phyloP scores from a whole-genome alignment of 2,888 invertebrate species.

The Zootermopsis nevadensis region DNA sequence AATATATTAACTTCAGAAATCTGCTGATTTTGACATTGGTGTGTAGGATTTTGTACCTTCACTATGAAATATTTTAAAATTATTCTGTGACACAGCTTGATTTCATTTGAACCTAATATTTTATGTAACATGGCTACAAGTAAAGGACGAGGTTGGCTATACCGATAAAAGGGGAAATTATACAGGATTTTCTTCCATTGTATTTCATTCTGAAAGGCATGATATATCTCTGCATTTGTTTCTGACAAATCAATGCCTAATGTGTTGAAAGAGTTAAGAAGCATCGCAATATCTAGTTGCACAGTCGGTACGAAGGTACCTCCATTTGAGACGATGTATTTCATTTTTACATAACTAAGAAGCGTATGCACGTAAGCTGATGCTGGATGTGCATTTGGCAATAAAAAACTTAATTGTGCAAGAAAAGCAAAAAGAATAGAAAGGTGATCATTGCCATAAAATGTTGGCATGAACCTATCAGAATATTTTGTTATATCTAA shows the following conservation, averaged over 20 bases:
- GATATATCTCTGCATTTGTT: constrained; percentile 15
- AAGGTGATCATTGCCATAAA: constrained; percentile 22
- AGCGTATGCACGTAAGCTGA: constrained; percentile 35
- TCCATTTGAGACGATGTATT: constrained; percentile 24
- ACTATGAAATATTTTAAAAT: constrained; percentile 31
- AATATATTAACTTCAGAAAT: neutral
- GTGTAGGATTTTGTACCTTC: neutral
- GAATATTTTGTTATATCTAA: constrained; percentile 9
- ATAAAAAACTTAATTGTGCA: constrained; percentile 5
- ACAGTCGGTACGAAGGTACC: constrained; percentile 3
- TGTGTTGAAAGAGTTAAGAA: constrained; percentile 31
- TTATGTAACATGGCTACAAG: constrained; percentile 17
- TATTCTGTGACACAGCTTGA: constrained; percentile 23
- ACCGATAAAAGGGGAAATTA: constrained; percentile 27
- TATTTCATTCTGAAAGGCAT: constrained; percentile 20
- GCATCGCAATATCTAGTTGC: constrained; percentile 20
- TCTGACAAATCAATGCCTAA: constrained; percentile 25
- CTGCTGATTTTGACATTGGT: neutral
- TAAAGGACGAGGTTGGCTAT: constrained; percentile 23
- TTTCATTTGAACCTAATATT: neutral
- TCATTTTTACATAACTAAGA: constrained; percentile 34
- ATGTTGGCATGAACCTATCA: neutral
- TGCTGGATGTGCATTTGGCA: constrained; percentile 34
- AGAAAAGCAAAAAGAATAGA: constrained; percentile 22
- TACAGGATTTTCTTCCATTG: constrained; percentile 24